Conservation (phyloP, 2,797 vertebrate species). For the Poecilia picta region DNA sequence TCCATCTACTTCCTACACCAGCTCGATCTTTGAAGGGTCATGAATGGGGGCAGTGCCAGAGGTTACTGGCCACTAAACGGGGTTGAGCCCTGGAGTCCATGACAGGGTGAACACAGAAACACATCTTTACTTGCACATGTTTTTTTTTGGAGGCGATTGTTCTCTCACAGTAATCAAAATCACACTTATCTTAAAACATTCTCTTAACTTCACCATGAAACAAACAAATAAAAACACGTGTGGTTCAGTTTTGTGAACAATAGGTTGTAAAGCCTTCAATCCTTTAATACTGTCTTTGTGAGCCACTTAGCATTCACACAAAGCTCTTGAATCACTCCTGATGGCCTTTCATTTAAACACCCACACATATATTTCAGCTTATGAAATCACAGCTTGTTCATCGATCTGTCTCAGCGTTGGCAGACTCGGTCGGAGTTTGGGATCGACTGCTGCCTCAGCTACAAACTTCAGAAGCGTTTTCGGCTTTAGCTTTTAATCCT, state of each 20-base stretch:
- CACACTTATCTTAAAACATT: neutral
- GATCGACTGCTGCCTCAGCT: slow-evolving; percentile 23
- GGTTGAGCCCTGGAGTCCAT: too few relatives aligned
- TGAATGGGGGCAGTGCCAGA: too few relatives aligned
- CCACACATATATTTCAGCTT: slow-evolving; percentile 25
- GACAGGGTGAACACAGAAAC: neutral
- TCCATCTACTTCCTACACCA: too few relatives aligned
- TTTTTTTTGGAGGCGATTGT: neutral
- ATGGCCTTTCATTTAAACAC: slow-evolving; percentile 22
- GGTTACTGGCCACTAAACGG: too few relatives aligned
- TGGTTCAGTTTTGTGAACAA: slow-evolving; percentile 15
- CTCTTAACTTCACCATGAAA: neutral
- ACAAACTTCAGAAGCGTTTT: slow-evolving; percentile 15
- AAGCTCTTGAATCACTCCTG: slow-evolving; percentile 11
- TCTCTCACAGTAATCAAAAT: neutral
- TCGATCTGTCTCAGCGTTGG: slow-evolving; percentile 35
- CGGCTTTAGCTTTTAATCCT: slow-evolving; percentile 5
- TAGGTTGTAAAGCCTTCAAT: slow-evolving; percentile 8
- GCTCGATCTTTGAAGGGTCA: too few relatives aligned
- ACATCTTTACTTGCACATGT: neutral
- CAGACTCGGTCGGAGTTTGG: slow-evolving; percentile 9
- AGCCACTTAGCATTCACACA: slow-evolving; percentile 14
- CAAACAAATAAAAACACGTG: neutral
- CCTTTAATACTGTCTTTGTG: slow-evolving; percentile 9
- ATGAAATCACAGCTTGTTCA: slow-evolving; percentile 27